Evolutionary conservation across 2,888 invertebrate genomes (phyloP).

Genomic region (Drymonia ruficornis): DNA sequence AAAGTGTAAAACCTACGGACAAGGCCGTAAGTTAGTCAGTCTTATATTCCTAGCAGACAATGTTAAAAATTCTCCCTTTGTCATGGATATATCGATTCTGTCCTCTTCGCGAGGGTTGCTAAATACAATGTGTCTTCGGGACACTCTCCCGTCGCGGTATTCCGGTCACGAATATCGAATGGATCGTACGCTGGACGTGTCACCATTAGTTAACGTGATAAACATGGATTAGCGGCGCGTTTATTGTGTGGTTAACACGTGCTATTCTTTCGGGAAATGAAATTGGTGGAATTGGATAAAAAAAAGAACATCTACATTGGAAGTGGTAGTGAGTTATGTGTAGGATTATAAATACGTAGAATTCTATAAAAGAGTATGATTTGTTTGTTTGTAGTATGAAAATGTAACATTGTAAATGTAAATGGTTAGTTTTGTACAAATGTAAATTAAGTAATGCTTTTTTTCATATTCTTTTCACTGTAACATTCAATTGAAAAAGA

Average conservation of each 20-base stretch:
- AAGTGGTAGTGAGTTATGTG: too few relatives aligned
- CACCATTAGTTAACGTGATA: slow-evolving; percentile 40
- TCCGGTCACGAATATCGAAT: slow-evolving; percentile 49
- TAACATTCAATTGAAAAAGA: too few relatives aligned
- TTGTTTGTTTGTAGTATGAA: too few relatives aligned
- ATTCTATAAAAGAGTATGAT: too few relatives aligned
- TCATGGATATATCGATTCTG: slow-evolving; percentile 38
- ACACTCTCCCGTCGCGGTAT: slow-evolving; percentile 33
- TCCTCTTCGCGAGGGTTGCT: slow-evolving; percentile 37
- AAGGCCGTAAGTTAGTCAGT: too few relatives aligned
- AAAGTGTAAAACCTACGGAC: too few relatives aligned
- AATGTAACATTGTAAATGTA: too few relatives aligned
- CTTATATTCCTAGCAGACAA: too few relatives aligned
- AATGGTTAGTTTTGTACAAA: too few relatives aligned
- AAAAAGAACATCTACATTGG: background rate
- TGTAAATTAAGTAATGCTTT: too few relatives aligned
- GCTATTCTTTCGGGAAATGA: slow-evolving; percentile 12
- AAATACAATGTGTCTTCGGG: slow-evolving; percentile 52
- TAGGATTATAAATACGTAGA: too few relatives aligned
- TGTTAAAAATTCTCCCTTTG: background rate
- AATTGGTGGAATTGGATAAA: background rate
- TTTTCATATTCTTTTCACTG: too few relatives aligned
- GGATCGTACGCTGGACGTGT: slow-evolving; percentile 54
- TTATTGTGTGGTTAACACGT: slow-evolving; percentile 17
- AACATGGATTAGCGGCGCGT: slow-evolving; percentile 38